These are phyloP conservation scores for Mastigias papua DNA, from an alignment of 30 jellyfish, hydroid and myxozoan genomes.

Conservation along the genomic window DNA sequence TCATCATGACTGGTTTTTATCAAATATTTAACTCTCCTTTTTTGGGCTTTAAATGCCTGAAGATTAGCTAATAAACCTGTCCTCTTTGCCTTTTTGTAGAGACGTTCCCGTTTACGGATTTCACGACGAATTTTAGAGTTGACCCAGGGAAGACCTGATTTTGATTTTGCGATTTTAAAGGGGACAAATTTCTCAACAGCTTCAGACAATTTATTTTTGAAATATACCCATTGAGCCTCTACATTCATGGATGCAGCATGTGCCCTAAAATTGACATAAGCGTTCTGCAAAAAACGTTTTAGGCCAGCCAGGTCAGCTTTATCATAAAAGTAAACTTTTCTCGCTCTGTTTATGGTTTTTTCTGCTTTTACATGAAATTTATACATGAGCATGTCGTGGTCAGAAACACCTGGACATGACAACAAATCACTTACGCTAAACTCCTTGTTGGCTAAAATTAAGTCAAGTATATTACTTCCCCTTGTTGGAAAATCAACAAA, in stretches of 20 bases:
- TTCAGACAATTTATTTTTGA: no score
- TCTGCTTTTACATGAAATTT: not conserved
- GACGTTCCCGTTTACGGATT: constrained; percentile 32
- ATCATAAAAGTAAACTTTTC: not conserved
- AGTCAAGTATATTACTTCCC: not conserved
- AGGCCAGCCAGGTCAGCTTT: not conserved
- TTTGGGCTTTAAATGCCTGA: constrained; percentile 14
- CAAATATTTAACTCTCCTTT: constrained; percentile 6
- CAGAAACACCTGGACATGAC: constrained; percentile 15
- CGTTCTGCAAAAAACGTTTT: not conserved
- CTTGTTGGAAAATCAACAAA: constrained; percentile 21
- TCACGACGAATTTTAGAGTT: constrained; percentile 22
- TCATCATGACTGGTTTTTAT: constrained; percentile 25
- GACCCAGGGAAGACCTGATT: constrained; percentile 35
- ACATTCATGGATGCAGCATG: not conserved
- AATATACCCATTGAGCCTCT: constrained; percentile 2
- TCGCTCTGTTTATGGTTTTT: not conserved
- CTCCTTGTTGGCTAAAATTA: constrained; percentile 4
- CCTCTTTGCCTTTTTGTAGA: constrained; percentile 30
- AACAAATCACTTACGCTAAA: not conserved
- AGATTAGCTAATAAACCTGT: not conserved
- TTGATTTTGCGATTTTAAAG: not conserved
- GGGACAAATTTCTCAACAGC: constrained; percentile 25
- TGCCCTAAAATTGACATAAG: not conserved
- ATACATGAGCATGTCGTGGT: not conserved